phyloP scores from a whole-genome alignment of 2,113 vertebrate genomes.

The Hippolais icterina region DNA sequence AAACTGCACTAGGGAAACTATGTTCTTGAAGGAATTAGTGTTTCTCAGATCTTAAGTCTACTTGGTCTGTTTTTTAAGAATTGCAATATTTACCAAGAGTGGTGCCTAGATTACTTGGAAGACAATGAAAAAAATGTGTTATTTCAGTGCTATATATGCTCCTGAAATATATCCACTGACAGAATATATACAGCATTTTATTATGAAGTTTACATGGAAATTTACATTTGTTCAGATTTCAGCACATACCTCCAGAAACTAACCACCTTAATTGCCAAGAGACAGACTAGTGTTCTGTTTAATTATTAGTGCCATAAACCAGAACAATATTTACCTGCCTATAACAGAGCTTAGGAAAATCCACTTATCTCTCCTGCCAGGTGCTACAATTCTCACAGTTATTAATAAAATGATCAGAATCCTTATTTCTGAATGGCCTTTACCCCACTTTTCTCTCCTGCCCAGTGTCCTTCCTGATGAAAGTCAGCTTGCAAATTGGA shows the following conservation, averaged over 20 bases:
- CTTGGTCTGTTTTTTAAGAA: not conserved
- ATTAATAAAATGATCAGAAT: conserved; percentile 53
- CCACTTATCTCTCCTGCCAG: conserved; percentile 70
- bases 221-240: not conserved
- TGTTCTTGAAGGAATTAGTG: not conserved
- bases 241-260: not conserved
- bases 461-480: not conserved
- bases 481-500: not conserved
- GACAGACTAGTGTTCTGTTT: conserved; percentile 61
- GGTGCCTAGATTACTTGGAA: not conserved
- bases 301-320: conserved; percentile 74
- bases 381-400: conserved; percentile 73
- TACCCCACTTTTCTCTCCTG: not conserved
- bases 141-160: not conserved
- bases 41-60: conserved; percentile 10
- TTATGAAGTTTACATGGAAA: not conserved
- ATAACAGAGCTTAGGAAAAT: conserved; percentile 56
- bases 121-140: not conserved
- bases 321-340: conserved; percentile 70
- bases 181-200: not conserved
- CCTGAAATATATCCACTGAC: not conserved
- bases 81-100: not conserved
- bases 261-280: conserved; percentile 3
- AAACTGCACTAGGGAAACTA: not conserved
- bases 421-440: not conserved